Percentiles rank a stretch among this genome's conserved stretches.
Conservation (phyloP, 2,888 invertebrate species). For the Drosophila pseudotalamancana region DNA sequence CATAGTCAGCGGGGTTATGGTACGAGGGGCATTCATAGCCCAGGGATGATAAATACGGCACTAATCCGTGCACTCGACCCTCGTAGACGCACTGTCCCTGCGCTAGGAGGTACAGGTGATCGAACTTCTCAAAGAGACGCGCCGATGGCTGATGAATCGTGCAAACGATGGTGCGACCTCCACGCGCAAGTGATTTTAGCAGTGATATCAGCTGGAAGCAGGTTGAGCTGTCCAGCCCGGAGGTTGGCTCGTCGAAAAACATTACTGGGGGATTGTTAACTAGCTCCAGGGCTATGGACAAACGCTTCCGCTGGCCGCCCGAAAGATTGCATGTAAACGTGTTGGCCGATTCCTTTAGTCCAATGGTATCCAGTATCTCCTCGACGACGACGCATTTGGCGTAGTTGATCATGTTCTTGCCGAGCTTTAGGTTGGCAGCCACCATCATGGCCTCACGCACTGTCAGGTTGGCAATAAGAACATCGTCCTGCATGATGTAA, state of each 20-base stretch:
- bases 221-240: slow-evolving; percentile 96
- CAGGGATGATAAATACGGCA: slow-evolving; percentile 94
- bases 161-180: slow-evolving; percentile 96
- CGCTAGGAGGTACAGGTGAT: slow-evolving; percentile 94
- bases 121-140: slow-evolving; percentile 97
- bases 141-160: slow-evolving; percentile 99
- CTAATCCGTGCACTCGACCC: slow-evolving; percentile 92
- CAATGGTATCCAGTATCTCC: slow-evolving; percentile 93
- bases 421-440: slow-evolving; percentile 96
- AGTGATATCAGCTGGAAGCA: slow-evolving; percentile 96
- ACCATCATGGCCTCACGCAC: slow-evolving; percentile 96
- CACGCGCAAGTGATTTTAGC: slow-evolving; percentile 93
- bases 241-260: slow-evolving; percentile 98
- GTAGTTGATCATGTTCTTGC: slow-evolving; percentile 89
- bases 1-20: slow-evolving; percentile 98
- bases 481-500: slow-evolving; percentile 98
- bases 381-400: slow-evolving; percentile 92
- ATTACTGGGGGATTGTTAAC: slow-evolving; percentile 98
- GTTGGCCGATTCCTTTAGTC: slow-evolving; percentile 91
- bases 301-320: slow-evolving; percentile 95
- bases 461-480: slow-evolving; percentile 94
- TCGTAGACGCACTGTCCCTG: slow-evolving; percentile 97
- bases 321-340: slow-evolving; percentile 93
- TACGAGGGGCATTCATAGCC: slow-evolving; percentile 96
- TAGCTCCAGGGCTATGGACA: slow-evolving; percentile 95